These are phyloP conservation scores for Brachyhypopomus gauderio DNA, from an alignment of 2,113 vertebrate species.

Conservation along the genomic window DNA sequence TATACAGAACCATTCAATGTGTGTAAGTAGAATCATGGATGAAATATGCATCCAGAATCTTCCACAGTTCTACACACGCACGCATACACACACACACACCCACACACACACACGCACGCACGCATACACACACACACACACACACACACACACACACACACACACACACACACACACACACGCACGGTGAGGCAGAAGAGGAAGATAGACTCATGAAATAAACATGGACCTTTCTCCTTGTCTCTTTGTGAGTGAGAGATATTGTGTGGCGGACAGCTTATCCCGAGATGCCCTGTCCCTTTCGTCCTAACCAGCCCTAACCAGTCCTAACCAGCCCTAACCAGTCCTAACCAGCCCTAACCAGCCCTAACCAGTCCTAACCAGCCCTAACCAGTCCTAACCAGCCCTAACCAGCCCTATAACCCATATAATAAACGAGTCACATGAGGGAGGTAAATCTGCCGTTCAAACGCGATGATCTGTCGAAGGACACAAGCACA, in stretches of 20 bases:
- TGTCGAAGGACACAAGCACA: too few relatives aligned
- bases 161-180: constrained; percentile 10
- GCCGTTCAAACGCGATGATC: too few relatives aligned
- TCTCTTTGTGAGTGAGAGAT: constrained; percentile 17
- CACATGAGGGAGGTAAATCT: too few relatives aligned
- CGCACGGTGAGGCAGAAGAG: constrained; percentile 16
- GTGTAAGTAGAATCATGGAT: background rate
- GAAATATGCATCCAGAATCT: background rate
- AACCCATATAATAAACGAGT: too few relatives aligned
- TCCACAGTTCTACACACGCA: background rate
- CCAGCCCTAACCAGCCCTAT: too few relatives aligned
- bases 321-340: too few relatives aligned
- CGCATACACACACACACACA: constrained; percentile 7
- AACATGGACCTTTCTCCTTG: constrained; percentile 35
- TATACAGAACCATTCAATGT: background rate
- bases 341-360: too few relatives aligned
- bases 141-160: constrained; percentile 15
- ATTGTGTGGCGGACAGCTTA: background rate
- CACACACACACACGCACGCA: constrained; percentile 15
- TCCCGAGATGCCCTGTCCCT: too few relatives aligned
- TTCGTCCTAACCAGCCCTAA: too few relatives aligned
- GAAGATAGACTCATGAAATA: constrained; percentile 42
- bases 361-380: too few relatives aligned
- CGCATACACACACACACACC: too few relatives aligned
- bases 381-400: too few relatives aligned